These are phyloP conservation scores for Octodonta nipae DNA, from an alignment of 2,888 invertebrate genomes.

Conservation along the genomic window DNA sequence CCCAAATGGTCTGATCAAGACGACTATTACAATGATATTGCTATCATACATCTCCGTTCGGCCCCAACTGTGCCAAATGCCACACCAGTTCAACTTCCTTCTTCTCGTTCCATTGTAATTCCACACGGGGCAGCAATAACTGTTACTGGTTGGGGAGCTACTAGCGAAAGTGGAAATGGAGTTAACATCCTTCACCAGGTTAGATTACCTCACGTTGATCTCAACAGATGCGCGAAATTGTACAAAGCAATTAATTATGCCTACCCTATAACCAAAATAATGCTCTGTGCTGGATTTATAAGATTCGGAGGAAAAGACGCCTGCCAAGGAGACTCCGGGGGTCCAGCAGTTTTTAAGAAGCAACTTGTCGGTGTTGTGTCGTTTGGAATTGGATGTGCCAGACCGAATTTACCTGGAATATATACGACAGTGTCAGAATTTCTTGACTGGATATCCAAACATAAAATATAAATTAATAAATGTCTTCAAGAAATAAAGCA, in stretches of 20 bases:
- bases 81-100: neutral
- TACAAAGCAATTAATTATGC: too few species aligned
- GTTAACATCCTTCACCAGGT: slow-evolving; percentile 10
- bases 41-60: neutral
- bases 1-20: neutral
- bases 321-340: slow-evolving; percentile 22
- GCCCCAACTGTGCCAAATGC: neutral
- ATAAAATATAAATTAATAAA: too few species aligned
- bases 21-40: neutral
- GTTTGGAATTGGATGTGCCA: slow-evolving; percentile 23
- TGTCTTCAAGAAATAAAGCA: too few species aligned
- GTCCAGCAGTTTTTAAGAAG: slow-evolving; percentile 16
- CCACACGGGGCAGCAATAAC: neutral
- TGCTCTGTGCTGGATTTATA: slow-evolving; percentile 44
- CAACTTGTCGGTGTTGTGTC: slow-evolving; percentile 20
- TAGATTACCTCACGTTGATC: slow-evolving; percentile 5
- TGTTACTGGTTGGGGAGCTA: neutral
- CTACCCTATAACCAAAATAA: slow-evolving; percentile 30
- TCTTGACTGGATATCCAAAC: slow-evolving; percentile 11
- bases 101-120: too few species aligned
- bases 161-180: slow-evolving; percentile 5
- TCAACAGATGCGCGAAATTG: slow-evolving; percentile 1
- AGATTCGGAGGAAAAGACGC: slow-evolving; percentile 34
- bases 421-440: slow-evolving; percentile 18
- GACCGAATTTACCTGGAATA: slow-evolving; percentile 18